Evolutionary conservation across 1,140 invertebrate species (phyloP).

Genomic region (Drosophila baimaii): DNA sequence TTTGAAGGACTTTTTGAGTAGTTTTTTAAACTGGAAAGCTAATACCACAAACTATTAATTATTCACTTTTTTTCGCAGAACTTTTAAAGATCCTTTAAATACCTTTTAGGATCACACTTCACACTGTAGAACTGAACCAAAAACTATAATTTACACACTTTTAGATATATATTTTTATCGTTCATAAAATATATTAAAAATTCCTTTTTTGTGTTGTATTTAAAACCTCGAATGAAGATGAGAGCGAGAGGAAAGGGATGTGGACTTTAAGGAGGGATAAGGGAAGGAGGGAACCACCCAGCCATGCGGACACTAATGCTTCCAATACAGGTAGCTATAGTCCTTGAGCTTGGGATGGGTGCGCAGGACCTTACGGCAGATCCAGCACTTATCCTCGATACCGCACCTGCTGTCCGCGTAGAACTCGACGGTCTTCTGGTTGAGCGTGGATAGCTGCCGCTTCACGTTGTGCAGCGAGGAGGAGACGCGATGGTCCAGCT

Average conservation of each 20-base stretch:
- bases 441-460: slow-evolving; percentile 77
- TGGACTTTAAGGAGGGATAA: slow-evolving; percentile 14
- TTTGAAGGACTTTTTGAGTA: too few relatives aligned
- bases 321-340: slow-evolving; percentile 78
- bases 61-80: neutral
- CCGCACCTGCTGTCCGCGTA: slow-evolving; percentile 84
- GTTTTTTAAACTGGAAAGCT: neutral
- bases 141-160: slow-evolving; percentile 1
- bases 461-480: slow-evolving; percentile 82
- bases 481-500: slow-evolving; percentile 81
- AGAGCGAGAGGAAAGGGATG: slow-evolving; percentile 2
- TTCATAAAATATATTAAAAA: neutral
- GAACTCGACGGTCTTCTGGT: slow-evolving; percentile 79
- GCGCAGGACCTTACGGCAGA: slow-evolving; percentile 81
- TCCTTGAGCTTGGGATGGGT: slow-evolving; percentile 81
- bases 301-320: slow-evolving; percentile 47
- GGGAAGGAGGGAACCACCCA: neutral
- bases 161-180: slow-evolving; percentile 4
- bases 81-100: neutral
- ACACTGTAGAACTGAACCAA: neutral
- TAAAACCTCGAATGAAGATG: slow-evolving; percentile 31
- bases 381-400: slow-evolving; percentile 83
- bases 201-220: neutral
- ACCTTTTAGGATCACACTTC: neutral
- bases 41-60: neutral